A percentile compares a stretch with the other conserved stretches of the same genome.
These are phyloP conservation scores for Balearica regulorum DNA, from an alignment of 2,797 vertebrate species.

Conservation along the genomic window DNA sequence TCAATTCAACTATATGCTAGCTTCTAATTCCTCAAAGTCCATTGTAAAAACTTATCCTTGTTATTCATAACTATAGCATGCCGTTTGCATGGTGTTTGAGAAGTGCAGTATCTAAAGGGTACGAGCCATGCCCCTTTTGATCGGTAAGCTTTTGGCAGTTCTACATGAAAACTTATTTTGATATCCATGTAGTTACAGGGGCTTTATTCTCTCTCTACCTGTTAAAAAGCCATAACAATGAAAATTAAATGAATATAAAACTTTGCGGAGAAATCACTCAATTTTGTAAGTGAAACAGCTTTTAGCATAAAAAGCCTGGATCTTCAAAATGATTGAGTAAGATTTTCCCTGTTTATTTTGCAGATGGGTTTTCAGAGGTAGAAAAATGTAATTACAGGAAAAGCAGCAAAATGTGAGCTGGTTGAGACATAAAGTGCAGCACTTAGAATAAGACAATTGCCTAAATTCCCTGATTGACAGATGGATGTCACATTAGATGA, in stretches of 20 bases:
- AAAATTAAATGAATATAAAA: slow-evolving; percentile 52
- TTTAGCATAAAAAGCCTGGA: slow-evolving; percentile 44
- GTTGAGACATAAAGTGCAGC: slow-evolving; percentile 63
- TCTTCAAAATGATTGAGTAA: slow-evolving; percentile 35
- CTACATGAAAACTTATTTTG: slow-evolving; percentile 35
- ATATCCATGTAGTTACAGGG: neutral
- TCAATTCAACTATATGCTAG: neutral
- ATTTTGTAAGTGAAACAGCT: slow-evolving; percentile 40
- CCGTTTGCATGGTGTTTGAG: neutral
- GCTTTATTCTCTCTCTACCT: neutral
- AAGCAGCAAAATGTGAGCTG: slow-evolving; percentile 59
- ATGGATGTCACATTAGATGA: slow-evolving; percentile 91
- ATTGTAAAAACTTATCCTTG: neutral
- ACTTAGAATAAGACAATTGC: slow-evolving; percentile 71
- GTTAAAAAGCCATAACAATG: slow-evolving; percentile 22
- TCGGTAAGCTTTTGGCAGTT: neutral
- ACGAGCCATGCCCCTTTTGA: neutral
- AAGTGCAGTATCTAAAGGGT: neutral
- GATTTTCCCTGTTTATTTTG: slow-evolving; percentile 62
- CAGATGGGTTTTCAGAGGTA: slow-evolving; percentile 58
- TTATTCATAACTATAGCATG: neutral
- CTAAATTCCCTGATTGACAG: slow-evolving; percentile 87
- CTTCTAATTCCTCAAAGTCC: neutral
- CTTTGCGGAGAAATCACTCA: slow-evolving; percentile 11
- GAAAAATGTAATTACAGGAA: slow-evolving; percentile 67